Percentiles rank a stretch among this genome's conserved stretches.
phyloP scores from a whole-genome alignment of 2,888 invertebrate species.

The Aspidiotus rigidus region DNA sequence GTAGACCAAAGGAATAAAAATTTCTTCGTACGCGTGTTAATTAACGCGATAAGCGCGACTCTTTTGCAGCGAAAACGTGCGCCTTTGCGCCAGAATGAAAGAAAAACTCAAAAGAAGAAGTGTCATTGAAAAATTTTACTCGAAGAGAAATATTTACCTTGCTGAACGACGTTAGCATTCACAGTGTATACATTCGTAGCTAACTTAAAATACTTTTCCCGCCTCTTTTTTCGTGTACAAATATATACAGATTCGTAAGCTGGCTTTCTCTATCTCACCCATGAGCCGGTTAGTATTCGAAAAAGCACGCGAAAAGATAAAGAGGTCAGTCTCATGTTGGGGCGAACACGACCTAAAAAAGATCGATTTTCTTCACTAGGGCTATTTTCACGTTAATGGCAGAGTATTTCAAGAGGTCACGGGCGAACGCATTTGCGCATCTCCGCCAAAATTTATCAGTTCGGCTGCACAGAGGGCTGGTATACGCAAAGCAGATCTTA shows the following conservation, averaged over 20 bases:
- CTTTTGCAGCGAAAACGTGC: too few relatives aligned
- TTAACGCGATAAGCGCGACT: too few relatives aligned
- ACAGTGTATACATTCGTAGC: background rate
- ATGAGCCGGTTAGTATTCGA: background rate
- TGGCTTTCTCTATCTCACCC: too few relatives aligned
- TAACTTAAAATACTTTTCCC: background rate
- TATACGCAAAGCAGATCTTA: background rate
- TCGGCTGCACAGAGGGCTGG: background rate
- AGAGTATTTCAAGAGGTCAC: constrained; percentile 31
- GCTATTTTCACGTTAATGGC: constrained; percentile 29
- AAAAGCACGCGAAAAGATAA: constrained; percentile 22
- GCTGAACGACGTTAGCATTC: too few relatives aligned
- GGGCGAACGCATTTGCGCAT: constrained; percentile 32
- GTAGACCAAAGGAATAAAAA: too few relatives aligned
- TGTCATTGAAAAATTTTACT: too few relatives aligned
- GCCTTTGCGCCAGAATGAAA: too few relatives aligned
- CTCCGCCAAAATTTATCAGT: constrained; percentile 23
- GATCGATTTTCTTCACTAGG: constrained; percentile 32
- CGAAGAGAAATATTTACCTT: too few relatives aligned
- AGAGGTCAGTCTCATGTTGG: constrained; percentile 28
- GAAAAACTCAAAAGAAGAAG: too few relatives aligned
- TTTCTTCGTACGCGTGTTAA: too few relatives aligned
- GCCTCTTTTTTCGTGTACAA: background rate
- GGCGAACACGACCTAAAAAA: constrained; percentile 28
- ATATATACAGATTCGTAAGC: too few relatives aligned